Base-by-base conservation (phyloP, 2,113 vertebrate species). In the Pseudolaguvia tuberculata region DNA sequence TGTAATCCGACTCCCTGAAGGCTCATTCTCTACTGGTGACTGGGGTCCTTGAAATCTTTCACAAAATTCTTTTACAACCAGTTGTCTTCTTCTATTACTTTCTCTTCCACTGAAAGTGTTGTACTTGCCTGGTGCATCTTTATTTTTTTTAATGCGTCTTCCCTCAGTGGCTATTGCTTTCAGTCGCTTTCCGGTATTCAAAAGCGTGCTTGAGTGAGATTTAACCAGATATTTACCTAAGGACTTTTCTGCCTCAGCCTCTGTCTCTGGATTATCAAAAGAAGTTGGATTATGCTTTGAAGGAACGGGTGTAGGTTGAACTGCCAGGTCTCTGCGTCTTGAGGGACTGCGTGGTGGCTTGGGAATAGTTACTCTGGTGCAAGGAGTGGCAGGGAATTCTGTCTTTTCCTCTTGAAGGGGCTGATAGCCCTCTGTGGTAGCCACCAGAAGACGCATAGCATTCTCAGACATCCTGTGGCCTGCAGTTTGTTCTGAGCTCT, bases 351-450 rank as follows among this genome's bases (percentile, higher is more conserved):
- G 91, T 3, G 92, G 83, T 75, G 91, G 88, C 83, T 94, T 95
- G 29, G 90, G 84, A 72, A 88, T 84, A 21, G 92, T 85, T 73
- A 85, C 91, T 72, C 87, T 92, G 2, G 92, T 88, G 72, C 83
- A 85, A 75, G 93, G 94, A 61, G 90, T 88, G 0, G 94, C 79
- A 3, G 93, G 91, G 81, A 96, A 97, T 78, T 97, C 95, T 5
- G 94, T 94, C 85, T 98, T 94, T 80, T 97, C 94, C 85, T 96
- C 94, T 42, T 92, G 87, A 75, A 96, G 90, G 10, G 94, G 91
- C 80, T 96, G 95, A 86, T 96, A 97, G 47, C 94, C 93, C 87
- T 98, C 95, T 29, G 90, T 91, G 67, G 93, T 92, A 83, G 94
- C 90, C 83, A 97, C 88, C 82, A 98, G 90, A 82, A 96, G 90